Percentiles rank a stretch among this genome's conserved stretches.
These are phyloP conservation scores for Ryuthela nishihirai DNA, from an alignment of 2,888 invertebrate genomes.

Conservation along the genomic window DNA sequence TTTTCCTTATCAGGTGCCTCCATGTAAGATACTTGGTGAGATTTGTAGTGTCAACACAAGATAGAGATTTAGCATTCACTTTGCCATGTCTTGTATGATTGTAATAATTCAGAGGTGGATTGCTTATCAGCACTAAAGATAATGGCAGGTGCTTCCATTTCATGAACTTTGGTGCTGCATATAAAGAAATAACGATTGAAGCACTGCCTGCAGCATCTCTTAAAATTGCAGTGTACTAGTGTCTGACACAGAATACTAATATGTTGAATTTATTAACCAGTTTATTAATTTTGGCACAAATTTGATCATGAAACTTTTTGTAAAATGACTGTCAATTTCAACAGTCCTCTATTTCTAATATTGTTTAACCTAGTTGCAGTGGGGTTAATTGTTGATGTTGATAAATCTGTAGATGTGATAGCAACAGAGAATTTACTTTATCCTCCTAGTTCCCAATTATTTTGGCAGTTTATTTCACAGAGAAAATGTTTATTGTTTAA, in stretches of 20 bases:
- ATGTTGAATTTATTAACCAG: slow-evolving; percentile 20
- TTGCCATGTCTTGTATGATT: slow-evolving; percentile 16
- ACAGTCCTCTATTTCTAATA: no score
- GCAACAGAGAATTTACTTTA: no score
- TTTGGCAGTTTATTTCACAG: no score
- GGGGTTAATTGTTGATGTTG: no score
- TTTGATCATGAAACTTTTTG: no score
- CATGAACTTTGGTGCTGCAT: slow-evolving; percentile 28
- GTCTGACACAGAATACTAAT: slow-evolving; percentile 32
- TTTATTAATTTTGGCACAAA: no score
- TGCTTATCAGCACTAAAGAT: slow-evolving; percentile 15
- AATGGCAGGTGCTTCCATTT: slow-evolving; percentile 32
- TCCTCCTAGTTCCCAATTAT: no score
- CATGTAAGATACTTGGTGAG: slow-evolving; percentile 34
- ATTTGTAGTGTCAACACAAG: slow-evolving; percentile 14
- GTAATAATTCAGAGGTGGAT: no score
- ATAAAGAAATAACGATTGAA: slow-evolving; percentile 11
- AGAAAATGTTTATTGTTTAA: no score
- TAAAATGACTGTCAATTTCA: no score
- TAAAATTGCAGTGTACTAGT: slow-evolving; percentile 14
- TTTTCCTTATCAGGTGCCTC: slow-evolving; percentile 35
- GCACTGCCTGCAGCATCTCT: slow-evolving; percentile 8
- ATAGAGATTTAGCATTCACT: slow-evolving; percentile 6
- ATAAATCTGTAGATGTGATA: no score
- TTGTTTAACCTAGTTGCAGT: no score